Conservation (phyloP, 2,888 invertebrate species). For the Cylloceria caligata region DNA sequence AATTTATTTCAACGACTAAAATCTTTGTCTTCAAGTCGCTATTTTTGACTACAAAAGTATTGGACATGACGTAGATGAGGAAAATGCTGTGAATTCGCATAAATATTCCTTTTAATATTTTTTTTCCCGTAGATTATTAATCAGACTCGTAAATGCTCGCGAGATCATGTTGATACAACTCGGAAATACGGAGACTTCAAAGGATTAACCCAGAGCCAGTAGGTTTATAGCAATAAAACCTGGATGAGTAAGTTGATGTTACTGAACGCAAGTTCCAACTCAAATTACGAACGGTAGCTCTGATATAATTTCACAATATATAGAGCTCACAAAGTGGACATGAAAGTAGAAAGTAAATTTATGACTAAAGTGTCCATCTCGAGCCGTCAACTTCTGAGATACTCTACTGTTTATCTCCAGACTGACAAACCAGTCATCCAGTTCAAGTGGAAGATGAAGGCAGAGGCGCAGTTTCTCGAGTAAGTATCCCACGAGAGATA, state of each 20-base stretch:
- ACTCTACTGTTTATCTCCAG: conserved; percentile 6
- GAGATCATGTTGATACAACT: not conserved
- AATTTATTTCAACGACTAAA: too few relatives aligned
- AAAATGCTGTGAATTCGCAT: not conserved
- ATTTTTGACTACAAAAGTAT: not conserved
- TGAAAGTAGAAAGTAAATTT: conserved; percentile 8
- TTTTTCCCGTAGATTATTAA: too few relatives aligned
- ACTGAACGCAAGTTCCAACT: not conserved
- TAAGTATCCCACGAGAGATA: conserved; percentile 49
- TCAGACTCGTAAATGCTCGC: not conserved
- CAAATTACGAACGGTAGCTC: not conserved
- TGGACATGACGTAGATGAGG: not conserved
- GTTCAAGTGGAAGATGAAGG: conserved; percentile 19
- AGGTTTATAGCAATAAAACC: not conserved
- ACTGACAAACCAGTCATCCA: conserved; percentile 15
- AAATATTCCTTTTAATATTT: not conserved
- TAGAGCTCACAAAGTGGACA: not conserved
- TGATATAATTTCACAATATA: not conserved
- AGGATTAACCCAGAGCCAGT: not conserved
- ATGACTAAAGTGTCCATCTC: not conserved
- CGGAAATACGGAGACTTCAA: not conserved
- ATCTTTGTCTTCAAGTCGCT: too few relatives aligned
- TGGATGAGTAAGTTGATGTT: not conserved
- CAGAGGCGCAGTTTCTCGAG: conserved; percentile 6
- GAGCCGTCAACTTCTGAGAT: conserved; percentile 1